Base-by-base conservation (phyloP, 2,113 vertebrate genomes). In the Eptesicus fuscus region DNA sequence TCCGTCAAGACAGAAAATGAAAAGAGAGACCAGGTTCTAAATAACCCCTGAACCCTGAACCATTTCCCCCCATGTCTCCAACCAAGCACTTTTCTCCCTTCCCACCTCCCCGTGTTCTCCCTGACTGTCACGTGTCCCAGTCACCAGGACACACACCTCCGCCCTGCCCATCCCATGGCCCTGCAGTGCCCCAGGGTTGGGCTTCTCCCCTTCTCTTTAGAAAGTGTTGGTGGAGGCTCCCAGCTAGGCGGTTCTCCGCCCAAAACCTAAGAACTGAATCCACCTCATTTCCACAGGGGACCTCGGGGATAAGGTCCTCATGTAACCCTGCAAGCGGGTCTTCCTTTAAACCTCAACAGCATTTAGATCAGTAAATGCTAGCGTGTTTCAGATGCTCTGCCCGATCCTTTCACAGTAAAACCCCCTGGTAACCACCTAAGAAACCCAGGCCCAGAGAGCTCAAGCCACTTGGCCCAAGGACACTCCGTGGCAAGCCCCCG, bases 51-150 rank as follows among this genome's bases (percentile, higher is more conserved):
- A 88, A 37, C 30, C 28, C 32, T 20, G 22, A n/a, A 35, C 22
- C 5, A 4, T 9, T 44, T 51, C 14, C 37, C 11, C 61, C 8
- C 0, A 0, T 18, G 28, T 47, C 56, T 89, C 25, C 51, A 47
- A 10, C 40, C 2, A 20, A 56, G 71, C 40, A 16, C 1, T 2
- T 12, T 37, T 78, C 14, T 59, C 70, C 40, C 1, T 61, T 32
- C 35, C 23, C 65, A 5, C 22, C 28, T 65, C 67, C 37, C 49
- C 9, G 14, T 44, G 73, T n/a, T 51, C 40, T 61, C 32, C 1
- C 6, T 22, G n/a, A 59, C 42, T 87, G 8, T 13, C 1, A 0
- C 1, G 0, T 4, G 22, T 18, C 30, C 20, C 4, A 0, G 7
- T 67, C 22, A 59, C 47, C 25, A 83, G 85, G 40, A 53, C 0